phyloP scores from a whole-genome alignment of 2,797 vertebrate genomes.

The Thaleichthys pacificus region DNA sequence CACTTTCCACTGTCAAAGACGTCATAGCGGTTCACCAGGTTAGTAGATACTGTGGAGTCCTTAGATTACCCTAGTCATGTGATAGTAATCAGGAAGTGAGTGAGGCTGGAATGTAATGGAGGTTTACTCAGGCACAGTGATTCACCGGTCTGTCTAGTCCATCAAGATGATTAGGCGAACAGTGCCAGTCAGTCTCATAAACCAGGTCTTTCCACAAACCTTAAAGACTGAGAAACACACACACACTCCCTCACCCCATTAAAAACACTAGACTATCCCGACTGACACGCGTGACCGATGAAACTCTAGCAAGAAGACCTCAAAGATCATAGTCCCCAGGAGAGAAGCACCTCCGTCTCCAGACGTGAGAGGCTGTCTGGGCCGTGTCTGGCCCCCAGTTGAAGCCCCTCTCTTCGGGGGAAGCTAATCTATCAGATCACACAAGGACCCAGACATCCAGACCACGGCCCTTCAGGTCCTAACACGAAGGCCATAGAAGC shows the following conservation, averaged over 20 bases:
- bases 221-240: slow-evolving; percentile 4
- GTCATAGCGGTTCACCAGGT: not conserved
- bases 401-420: not conserved
- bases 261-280: not conserved
- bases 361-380: not conserved
- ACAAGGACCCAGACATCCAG: not conserved
- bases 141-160: not conserved
- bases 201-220: not conserved
- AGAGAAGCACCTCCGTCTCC: not conserved
- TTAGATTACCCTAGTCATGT: not conserved
- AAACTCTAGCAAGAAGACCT: not conserved
- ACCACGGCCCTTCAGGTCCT: not conserved
- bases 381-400: not conserved
- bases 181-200: not conserved
- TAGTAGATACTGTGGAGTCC: not conserved
- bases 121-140: not conserved
- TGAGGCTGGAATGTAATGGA: not conserved
- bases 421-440: not conserved
- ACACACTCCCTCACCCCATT: not conserved
- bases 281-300: not conserved
- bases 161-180: not conserved
- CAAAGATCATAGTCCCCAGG: slow-evolving; percentile 3
- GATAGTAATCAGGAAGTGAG: not conserved
- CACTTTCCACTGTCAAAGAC: not conserved
- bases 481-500: not conserved